These are phyloP conservation scores for Microcebus lehilahytsara DNA, from an alignment of 2,113 vertebrate genomes.

Conservation along the genomic window DNA sequence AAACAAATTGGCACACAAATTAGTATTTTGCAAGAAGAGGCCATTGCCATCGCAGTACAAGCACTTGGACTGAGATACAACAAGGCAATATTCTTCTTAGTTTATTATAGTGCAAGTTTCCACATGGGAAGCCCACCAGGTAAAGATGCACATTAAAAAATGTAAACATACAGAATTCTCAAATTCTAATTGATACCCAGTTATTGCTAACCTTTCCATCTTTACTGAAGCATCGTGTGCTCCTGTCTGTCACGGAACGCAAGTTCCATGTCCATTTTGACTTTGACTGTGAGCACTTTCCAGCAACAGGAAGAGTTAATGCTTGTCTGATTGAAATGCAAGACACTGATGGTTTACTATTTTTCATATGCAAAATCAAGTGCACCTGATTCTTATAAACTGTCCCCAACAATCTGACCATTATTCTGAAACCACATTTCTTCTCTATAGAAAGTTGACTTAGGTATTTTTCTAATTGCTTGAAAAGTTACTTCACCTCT, in stretches of 20 bases:
- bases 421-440: constrained; percentile 45
- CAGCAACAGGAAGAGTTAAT: constrained; percentile 71
- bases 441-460: constrained; percentile 50
- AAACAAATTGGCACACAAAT: constrained; percentile 84
- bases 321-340: constrained; percentile 57
- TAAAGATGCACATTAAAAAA: constrained; percentile 82
- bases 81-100: constrained; percentile 82
- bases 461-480: constrained; percentile 45
- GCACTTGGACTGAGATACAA: constrained; percentile 80
- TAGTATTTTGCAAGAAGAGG: constrained; percentile 84
- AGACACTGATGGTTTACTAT: constrained; percentile 40
- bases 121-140: constrained; percentile 78
- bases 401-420: constrained; percentile 49
- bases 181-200: constrained; percentile 68
- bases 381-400: not conserved
- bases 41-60: constrained; percentile 81
- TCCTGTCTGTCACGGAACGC: constrained; percentile 52
- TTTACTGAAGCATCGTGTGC: constrained; percentile 66
- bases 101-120: constrained; percentile 81
- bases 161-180: constrained; percentile 83
- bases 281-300: constrained; percentile 53
- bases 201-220: constrained; percentile 61
- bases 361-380: not conserved
- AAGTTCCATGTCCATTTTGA: constrained; percentile 54
- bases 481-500: constrained; percentile 51